Percentiles rank a stretch among this genome's conserved stretches.
Conservation (phyloP, 2,113 vertebrate species). For the Azemiops feae region DNA sequence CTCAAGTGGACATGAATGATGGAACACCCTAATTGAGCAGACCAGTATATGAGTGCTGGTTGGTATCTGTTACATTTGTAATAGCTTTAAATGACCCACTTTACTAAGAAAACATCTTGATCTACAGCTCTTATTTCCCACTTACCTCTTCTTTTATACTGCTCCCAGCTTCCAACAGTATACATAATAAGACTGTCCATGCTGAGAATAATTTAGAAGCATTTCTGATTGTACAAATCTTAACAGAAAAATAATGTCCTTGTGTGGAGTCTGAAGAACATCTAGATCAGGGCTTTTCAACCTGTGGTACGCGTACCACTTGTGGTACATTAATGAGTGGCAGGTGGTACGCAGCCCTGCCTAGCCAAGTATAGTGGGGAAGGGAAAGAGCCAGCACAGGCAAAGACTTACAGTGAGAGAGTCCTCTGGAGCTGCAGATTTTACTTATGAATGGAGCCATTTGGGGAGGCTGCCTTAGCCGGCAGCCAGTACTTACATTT, state of each 20-base stretch:
- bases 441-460: too few species aligned
- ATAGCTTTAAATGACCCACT: not conserved
- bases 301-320: too few species aligned
- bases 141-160: not conserved
- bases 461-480: too few species aligned
- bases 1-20: not conserved
- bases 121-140: not conserved
- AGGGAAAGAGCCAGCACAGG: too few species aligned
- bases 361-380: too few species aligned
- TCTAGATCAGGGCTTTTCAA: too few species aligned
- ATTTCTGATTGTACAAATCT: not conserved
- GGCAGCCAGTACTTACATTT: too few species aligned
- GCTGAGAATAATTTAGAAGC: not conserved
- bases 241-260: not conserved
- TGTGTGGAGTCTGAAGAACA: not conserved
- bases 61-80: not conserved
- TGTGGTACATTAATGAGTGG: too few species aligned
- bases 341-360: too few species aligned
- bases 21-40: not conserved
- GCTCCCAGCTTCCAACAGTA: not conserved
- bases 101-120: not conserved
- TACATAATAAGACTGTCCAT: not conserved
- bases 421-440: too few species aligned
- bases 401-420: too few species aligned
- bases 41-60: not conserved